A percentile compares a stretch with the other conserved stretches of the same genome.
These are phyloP conservation scores for Copidosoma floridanum DNA, from an alignment of 1,140 invertebrate genomes.

Conservation along the genomic window DNA sequence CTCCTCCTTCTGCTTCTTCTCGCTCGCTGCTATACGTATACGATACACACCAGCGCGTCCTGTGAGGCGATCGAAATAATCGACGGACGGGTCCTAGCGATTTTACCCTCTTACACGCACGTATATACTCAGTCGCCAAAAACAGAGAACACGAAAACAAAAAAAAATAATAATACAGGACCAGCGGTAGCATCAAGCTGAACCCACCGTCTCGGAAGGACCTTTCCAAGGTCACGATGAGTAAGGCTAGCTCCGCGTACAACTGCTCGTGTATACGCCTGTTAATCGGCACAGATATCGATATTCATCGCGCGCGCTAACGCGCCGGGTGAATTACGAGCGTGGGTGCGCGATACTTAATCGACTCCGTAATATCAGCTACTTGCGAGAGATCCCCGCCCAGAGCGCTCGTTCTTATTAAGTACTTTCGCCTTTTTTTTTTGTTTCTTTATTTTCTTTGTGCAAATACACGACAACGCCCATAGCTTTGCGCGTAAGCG, in stretches of 20 bases:
- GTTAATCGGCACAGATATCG: not conserved
- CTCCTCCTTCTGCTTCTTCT: no score
- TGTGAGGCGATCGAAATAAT: slow-evolving; percentile 10
- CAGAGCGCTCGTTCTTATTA: not conserved
- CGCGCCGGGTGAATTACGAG: slow-evolving; percentile 6
- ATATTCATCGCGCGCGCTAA: slow-evolving; percentile 15
- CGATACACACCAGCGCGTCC: not conserved
- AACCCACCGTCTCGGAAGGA: slow-evolving; percentile 3
- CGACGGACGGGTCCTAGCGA: not conserved
- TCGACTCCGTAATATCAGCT: not conserved
- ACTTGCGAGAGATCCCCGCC: not conserved
- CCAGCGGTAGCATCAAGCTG: no score
- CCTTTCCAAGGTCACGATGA: slow-evolving; percentile 24
- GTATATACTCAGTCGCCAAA: no score
- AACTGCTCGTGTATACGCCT: not conserved
- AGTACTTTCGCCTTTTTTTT: not conserved
- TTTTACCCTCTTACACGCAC: no score
- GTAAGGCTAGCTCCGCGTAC: not conserved
- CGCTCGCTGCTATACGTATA: not conserved
- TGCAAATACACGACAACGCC: no score
- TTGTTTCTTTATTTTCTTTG: not conserved
- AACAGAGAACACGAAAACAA: not conserved
- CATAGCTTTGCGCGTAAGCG: no score
- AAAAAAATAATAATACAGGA: no score
- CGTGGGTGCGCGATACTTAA: slow-evolving; percentile 2